These are phyloP conservation scores for Yponomeuta plumbellus DNA, from an alignment of 2,888 invertebrate genomes.

Conservation along the genomic window DNA sequence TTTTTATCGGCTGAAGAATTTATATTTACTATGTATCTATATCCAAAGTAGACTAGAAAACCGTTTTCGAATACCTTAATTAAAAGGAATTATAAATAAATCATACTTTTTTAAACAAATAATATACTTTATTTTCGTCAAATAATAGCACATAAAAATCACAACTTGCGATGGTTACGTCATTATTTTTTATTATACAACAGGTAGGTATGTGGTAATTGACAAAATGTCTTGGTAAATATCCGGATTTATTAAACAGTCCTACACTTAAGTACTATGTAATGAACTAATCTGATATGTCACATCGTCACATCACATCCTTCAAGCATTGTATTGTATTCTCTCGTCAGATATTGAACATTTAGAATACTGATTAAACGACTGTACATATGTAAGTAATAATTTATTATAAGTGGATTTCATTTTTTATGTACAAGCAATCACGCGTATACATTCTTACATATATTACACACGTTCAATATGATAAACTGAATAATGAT, in stretches of 20 bases:
- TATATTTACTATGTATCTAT: too few species aligned
- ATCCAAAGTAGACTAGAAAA: too few species aligned
- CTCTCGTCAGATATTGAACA: constrained; percentile 28
- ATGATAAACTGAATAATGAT: background rate
- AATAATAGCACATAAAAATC: constrained; percentile 45
- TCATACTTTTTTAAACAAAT: constrained; percentile 44
- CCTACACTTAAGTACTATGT: constrained; percentile 27
- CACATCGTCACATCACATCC: constrained; percentile 33
- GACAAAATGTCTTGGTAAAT: constrained; percentile 27
- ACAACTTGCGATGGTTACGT: constrained; percentile 35
- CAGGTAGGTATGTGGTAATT: constrained; percentile 28
- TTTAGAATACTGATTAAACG: constrained; percentile 20
- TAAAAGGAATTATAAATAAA: background rate
- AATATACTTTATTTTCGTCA: constrained; percentile 56
- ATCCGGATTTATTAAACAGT: constrained; percentile 31
- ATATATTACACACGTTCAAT: background rate
- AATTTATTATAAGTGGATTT: background rate
- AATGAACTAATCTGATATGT: constrained; percentile 53
- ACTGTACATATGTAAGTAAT: background rate
- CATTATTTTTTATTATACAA: constrained; percentile 23
- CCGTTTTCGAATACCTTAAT: background rate
- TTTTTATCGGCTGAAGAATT: too few species aligned
- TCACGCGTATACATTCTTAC: background rate
- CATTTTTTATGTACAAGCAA: background rate
- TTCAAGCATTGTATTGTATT: constrained; percentile 27